phyloP scores from a whole-genome alignment of 2,113 vertebrate species.

The Salvator merianae region DNA sequence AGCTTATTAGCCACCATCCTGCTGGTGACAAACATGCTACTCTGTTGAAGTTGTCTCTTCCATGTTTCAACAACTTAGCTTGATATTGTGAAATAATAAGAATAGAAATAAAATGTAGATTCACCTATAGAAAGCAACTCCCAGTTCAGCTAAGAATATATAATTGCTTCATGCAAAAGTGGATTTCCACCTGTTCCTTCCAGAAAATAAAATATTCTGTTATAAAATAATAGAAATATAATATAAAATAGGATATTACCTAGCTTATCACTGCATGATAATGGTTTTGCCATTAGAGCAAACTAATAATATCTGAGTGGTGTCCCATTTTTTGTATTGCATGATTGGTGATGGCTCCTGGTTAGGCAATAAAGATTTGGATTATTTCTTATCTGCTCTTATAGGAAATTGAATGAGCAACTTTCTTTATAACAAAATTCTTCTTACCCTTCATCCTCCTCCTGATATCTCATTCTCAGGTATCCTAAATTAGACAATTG shows the following conservation, averaged over 20 bases:
- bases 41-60: constrained; percentile 56
- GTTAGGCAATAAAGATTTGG: no score
- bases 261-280: background rate
- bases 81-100: constrained; percentile 54
- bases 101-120: constrained; percentile 43
- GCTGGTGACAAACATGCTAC: constrained; percentile 60
- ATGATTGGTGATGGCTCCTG: background rate
- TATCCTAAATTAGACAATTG: background rate
- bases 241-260: constrained; percentile 18
- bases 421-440: background rate
- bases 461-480: background rate
- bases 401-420: constrained; percentile 16
- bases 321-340: no score
- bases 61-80: constrained; percentile 56
- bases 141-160: constrained; percentile 19
- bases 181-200: constrained; percentile 9
- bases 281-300: no score
- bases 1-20: constrained; percentile 69
- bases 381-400: no score
- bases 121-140: constrained; percentile 53
- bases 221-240: no score
- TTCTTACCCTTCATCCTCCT: background rate
- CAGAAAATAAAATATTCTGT: constrained; percentile 19
- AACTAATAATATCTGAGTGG: no score
- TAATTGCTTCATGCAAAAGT: constrained; percentile 26